Base-by-base conservation (phyloP, 2,113 vertebrate species). In the Malurus cyaneus region DNA sequence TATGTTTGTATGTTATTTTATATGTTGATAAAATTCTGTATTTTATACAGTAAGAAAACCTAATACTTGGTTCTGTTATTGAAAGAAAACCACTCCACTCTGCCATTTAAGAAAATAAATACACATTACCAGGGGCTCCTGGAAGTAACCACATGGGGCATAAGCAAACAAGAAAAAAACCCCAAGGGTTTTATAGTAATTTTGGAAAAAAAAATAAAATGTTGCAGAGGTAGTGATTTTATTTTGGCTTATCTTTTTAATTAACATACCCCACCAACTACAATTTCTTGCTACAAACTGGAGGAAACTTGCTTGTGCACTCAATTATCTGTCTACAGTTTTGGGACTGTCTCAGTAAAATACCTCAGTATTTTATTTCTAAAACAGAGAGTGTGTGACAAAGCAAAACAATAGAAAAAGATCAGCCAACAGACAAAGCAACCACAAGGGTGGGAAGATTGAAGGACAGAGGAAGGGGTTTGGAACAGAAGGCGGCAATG, bases 381-480 rank as follows among this genome's bases (percentile, higher is more conserved):
- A 42, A 20, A 57, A 24, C 21, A 34, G 50, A 9, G 31, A 11
- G 28, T 2, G 46, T 34, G 20, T 66, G 36, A 25, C 29, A 80
- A 60, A 50, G 50, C 20, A 24, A 34, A 50, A 61, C 25, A 24
- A 24, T 0, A 6, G 5, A 11, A 46, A 60, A 70, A 49, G 20
- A 49, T 49, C 24, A 61, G 47, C 16, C 46, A 52, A n/a, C 7
- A 59, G 46, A 8, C 53, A 34, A 41, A 2, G 17, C n/a, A 49
- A 2, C 34, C 21, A 13, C 23, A 11, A 39, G 5, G 10, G 5
- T 24, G n/a, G 28, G 34, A 39, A 26, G 36, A 49, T 0, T 5
- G 70, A 42, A 70, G 80, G 36, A 15, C 6, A 28, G 29, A 52
- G 25, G 39, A 56, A 85, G 29, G 31, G 12, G 18, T 14, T 50